Percentiles rank a stretch among this genome's conserved stretches.
Evolutionary conservation across 1,140 invertebrate genomes (phyloP).

Genomic region (Sitophilus oryzae): DNA sequence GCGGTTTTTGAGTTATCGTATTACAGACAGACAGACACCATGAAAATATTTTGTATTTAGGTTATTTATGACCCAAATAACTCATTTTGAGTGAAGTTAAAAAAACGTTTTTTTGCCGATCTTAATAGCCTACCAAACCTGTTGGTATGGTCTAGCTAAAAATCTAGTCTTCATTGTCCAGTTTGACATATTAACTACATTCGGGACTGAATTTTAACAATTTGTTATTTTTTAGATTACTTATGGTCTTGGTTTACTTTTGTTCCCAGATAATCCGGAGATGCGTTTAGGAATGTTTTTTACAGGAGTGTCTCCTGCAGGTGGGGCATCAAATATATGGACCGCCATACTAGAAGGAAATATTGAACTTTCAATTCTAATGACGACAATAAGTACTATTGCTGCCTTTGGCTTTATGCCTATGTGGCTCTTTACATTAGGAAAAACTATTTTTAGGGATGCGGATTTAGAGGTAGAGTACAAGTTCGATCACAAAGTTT

Average conservation of each 20-base stretch:
- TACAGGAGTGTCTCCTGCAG: slow-evolving; percentile 83
- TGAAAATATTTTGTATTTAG: too few relatives aligned
- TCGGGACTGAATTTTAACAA: too few relatives aligned
- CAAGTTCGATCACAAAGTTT: background rate
- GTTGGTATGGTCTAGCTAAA: too few relatives aligned
- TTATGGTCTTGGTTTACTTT: slow-evolving; percentile 63
- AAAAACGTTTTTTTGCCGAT: too few relatives aligned
- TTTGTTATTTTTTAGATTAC: slow-evolving; percentile 55
- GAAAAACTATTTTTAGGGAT: slow-evolving; percentile 61
- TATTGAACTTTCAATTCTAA: slow-evolving; percentile 82
- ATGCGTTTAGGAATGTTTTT: slow-evolving; percentile 86
- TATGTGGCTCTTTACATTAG: slow-evolving; percentile 91
- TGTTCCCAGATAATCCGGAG: slow-evolving; percentile 64
- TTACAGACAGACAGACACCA: too few relatives aligned
- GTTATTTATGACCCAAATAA: too few relatives aligned
- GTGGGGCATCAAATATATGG: slow-evolving; percentile 95
- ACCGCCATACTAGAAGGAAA: slow-evolving; percentile 82
- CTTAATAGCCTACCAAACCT: too few relatives aligned
- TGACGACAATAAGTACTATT: slow-evolving; percentile 76
- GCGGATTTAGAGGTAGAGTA: slow-evolving; percentile 48
- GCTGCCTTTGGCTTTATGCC: slow-evolving; percentile 69
- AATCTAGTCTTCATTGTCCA: too few relatives aligned
- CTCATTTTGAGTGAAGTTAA: too few relatives aligned
- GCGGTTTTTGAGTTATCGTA: too few relatives aligned
- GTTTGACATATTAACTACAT: too few relatives aligned